phyloP scores from a whole-genome alignment of 1,140 invertebrate species.

The Octopus bimaculoides region DNA sequence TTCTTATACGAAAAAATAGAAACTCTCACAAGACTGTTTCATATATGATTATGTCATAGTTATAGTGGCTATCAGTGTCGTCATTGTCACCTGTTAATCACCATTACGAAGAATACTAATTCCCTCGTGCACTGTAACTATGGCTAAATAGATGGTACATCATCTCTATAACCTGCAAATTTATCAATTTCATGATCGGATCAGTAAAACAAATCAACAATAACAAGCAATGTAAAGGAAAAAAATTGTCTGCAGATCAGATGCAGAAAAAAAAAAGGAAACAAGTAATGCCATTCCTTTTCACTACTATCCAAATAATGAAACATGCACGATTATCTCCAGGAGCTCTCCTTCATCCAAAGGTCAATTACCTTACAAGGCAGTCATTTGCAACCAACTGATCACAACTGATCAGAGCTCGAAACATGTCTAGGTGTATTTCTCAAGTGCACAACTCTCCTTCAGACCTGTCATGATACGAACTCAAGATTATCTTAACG shows the following conservation, averaged over 20 bases:
- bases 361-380: constrained; percentile 4
- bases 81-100: not conserved
- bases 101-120: not conserved
- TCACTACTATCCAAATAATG: constrained; percentile 1
- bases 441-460: constrained; percentile 10
- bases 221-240: constrained; percentile 9
- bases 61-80: constrained; percentile 1
- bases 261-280: not conserved
- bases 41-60: constrained; percentile 1
- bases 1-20: constrained; percentile 6
- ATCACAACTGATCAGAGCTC: constrained; percentile 2
- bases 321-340: not conserved
- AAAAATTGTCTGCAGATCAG: constrained; percentile 1
- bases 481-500: constrained; percentile 10
- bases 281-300: constrained; percentile 9
- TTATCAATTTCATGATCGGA: constrained; percentile 9
- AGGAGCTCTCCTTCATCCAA: not conserved
- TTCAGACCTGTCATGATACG: constrained; percentile 11
- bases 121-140: not conserved
- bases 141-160: constrained; percentile 10
- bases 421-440: constrained; percentile 8
- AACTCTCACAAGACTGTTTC: constrained; percentile 3
- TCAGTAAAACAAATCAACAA: constrained; percentile 10
- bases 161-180: constrained; percentile 6
- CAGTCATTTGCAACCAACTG: constrained; percentile 7